These are phyloP conservation scores for Acronicta psi DNA, from an alignment of 2,888 invertebrate species.

Conservation along the genomic window DNA sequence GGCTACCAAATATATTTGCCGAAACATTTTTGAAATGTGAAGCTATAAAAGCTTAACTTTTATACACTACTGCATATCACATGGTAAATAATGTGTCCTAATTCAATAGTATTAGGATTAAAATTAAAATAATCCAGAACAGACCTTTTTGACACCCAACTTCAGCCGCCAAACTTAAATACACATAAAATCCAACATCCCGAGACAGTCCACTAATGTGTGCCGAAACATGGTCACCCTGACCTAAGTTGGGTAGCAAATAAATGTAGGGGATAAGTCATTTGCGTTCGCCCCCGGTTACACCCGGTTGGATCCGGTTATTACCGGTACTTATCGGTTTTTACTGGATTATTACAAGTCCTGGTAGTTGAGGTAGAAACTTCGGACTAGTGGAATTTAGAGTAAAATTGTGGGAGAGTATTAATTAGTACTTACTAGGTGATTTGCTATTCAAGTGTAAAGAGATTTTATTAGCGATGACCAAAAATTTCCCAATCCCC, in stretches of 20 bases:
- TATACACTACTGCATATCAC: too few species aligned
- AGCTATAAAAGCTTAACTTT: too few species aligned
- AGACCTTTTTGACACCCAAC: constrained; percentile 11
- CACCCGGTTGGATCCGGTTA: constrained; percentile 56
- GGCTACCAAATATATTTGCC: too few species aligned
- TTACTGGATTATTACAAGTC: constrained; percentile 41
- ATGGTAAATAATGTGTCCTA: too few species aligned
- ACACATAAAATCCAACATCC: constrained; percentile 26
- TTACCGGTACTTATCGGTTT: constrained; percentile 61
- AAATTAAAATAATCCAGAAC: background rate
- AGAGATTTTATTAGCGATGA: too few species aligned
- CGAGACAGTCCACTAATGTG: constrained; percentile 31
- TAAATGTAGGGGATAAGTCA: constrained; percentile 66
- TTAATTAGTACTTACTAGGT: background rate
- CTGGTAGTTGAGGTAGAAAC: constrained; percentile 25
- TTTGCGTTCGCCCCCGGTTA: constrained; percentile 54
- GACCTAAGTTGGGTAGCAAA: constrained; percentile 52
- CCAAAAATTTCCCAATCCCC: too few species aligned
- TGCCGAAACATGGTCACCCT: constrained; percentile 55
- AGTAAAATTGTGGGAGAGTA: background rate
- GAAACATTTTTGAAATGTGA: too few species aligned
- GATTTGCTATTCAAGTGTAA: background rate
- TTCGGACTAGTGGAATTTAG: constrained; percentile 18
- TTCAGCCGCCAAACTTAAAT: constrained; percentile 8
- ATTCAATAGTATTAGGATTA: too few species aligned